A percentile compares a stretch with the other conserved stretches of the same genome.
These are phyloP conservation scores for Chalcis sispes DNA, from an alignment of 2,888 invertebrate genomes.

Conservation along the genomic window DNA sequence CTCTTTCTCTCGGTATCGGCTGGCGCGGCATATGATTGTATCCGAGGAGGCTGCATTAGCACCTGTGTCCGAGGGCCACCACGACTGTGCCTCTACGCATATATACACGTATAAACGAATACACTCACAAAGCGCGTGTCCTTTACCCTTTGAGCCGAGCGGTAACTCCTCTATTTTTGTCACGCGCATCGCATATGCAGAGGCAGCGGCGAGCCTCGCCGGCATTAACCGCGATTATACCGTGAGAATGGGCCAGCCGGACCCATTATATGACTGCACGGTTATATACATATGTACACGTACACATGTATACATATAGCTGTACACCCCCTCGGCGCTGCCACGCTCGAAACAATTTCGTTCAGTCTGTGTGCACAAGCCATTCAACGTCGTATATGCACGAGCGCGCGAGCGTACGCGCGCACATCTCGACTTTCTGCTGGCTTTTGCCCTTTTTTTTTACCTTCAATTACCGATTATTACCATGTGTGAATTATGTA, in stretches of 20 bases:
- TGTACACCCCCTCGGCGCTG: background rate
- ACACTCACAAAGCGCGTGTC: conserved; percentile 42
- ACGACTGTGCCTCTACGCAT: conserved; percentile 19
- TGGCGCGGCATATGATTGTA: no score
- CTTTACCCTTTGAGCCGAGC: conserved; percentile 48
- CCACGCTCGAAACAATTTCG: background rate
- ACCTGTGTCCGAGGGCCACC: conserved; percentile 27
- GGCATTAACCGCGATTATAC: conserved; percentile 59
- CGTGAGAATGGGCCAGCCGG: conserved; percentile 57
- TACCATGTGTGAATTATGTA: no score
- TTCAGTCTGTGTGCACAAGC: no score
- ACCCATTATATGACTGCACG: conserved; percentile 11
- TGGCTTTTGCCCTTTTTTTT: no score
- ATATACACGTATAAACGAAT: background rate
- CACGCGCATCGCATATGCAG: conserved; percentile 62
- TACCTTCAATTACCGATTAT: no score
- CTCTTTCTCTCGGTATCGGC: no score
- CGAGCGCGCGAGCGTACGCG: no score
- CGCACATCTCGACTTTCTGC: no score
- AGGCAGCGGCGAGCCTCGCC: conserved; percentile 49
- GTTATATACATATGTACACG: background rate
- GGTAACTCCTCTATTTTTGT: conserved; percentile 60
- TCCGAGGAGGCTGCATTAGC: conserved; percentile 46
- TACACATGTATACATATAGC: background rate
- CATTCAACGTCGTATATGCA: no score